phyloP scores from a whole-genome alignment of 2,888 invertebrate genomes.

The Margaritifera margaritifera region DNA sequence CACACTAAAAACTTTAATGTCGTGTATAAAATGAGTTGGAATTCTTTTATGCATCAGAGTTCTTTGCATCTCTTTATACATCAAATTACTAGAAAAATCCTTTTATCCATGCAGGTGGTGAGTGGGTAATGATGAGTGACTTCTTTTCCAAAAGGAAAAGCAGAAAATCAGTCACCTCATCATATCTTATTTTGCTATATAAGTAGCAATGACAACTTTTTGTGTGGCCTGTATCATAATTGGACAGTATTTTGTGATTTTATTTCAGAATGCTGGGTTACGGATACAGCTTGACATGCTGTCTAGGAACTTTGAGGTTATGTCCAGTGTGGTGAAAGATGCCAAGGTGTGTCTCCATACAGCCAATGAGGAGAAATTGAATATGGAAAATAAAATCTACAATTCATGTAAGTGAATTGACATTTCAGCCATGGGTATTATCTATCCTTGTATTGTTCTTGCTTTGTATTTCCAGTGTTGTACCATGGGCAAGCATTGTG shows the following conservation, averaged over 20 bases:
- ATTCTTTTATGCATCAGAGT: constrained; percentile 1
- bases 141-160: too few relatives aligned
- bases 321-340: constrained; percentile 39
- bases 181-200: background rate
- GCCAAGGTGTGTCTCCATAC: constrained; percentile 45
- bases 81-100: constrained; percentile 14
- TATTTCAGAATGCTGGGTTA: constrained; percentile 31
- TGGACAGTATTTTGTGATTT: constrained; percentile 4
- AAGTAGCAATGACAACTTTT: background rate
- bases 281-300: constrained; percentile 23
- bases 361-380: constrained; percentile 39
- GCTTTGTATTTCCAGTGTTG: background rate
- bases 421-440: too few relatives aligned
- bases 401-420: constrained; percentile 49
- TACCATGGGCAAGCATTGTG: too few relatives aligned
- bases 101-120: too few relatives aligned
- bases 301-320: constrained; percentile 35
- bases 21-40: background rate
- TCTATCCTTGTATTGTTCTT: background rate
- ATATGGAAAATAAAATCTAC: constrained; percentile 53
- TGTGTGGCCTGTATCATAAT: too few relatives aligned
- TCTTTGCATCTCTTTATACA: constrained; percentile 13
- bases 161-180: too few relatives aligned
- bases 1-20: too few relatives aligned
- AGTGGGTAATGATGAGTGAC: too few relatives aligned